Conservation (phyloP, 2,113 vertebrate genomes). For the Cynopterus brachyotis region DNA sequence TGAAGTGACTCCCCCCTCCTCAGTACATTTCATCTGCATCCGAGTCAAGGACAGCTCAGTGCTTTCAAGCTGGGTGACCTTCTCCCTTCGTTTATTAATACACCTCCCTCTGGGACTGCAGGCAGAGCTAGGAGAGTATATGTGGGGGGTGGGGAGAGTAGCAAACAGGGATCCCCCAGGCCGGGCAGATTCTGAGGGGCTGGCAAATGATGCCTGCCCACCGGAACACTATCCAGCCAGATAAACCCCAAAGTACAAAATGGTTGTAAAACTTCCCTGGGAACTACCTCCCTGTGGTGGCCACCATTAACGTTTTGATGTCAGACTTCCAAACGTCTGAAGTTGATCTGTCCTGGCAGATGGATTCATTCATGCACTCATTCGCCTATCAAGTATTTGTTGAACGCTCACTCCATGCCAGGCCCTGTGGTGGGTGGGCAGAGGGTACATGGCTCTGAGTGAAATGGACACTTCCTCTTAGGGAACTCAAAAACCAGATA, state of each 20-base stretch:
- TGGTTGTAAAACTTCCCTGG: not conserved
- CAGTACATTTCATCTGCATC: constrained; percentile 34
- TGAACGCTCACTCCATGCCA: not conserved
- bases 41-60: constrained; percentile 61
- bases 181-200: not conserved
- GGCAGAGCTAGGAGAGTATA: not conserved
- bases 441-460: not conserved
- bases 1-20: constrained; percentile 12
- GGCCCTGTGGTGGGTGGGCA: not conserved
- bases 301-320: not conserved
- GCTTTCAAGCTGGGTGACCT: constrained; percentile 59
- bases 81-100: constrained; percentile 67
- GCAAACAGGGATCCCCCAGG: not conserved
- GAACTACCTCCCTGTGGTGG: not conserved
- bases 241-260: not conserved
- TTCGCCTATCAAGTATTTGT: not conserved
- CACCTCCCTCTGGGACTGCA: constrained; percentile 38
- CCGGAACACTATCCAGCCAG: not conserved
- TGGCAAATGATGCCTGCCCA: not conserved
- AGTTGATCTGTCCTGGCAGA: not conserved
- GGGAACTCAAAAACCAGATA: not conserved
- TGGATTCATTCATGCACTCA: not conserved
- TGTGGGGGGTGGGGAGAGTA: not conserved
- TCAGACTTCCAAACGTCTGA: not conserved
- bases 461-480: not conserved